Percentiles rank a stretch among this genome's conserved stretches.
Evolutionary conservation across 2,888 invertebrate species (phyloP).

Genomic region (Rhopalosiphum nymphaeae): DNA sequence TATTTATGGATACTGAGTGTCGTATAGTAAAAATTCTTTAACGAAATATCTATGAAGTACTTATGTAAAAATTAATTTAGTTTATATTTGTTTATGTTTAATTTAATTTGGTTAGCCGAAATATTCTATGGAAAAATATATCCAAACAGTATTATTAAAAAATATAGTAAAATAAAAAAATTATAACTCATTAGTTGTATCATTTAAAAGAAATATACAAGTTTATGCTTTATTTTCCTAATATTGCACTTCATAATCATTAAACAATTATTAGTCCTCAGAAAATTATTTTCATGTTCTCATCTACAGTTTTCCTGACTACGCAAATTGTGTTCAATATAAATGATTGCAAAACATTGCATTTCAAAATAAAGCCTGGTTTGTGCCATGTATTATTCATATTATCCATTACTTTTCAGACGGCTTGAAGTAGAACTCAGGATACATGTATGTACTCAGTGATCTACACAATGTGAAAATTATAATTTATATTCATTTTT

Average conservation of each 20-base stretch:
- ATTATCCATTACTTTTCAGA: not conserved
- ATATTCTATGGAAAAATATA: not conserved
- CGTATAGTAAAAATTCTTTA: not conserved
- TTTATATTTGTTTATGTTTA: not conserved
- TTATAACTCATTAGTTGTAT: not conserved
- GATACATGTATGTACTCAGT: not conserved
- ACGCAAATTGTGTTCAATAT: not conserved
- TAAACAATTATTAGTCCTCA: not conserved
- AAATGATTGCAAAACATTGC: no score
- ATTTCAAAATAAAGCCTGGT: not conserved
- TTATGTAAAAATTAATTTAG: not conserved
- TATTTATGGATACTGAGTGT: not conserved
- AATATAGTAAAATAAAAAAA: not conserved
- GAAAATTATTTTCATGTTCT: not conserved
- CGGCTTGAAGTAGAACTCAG: not conserved
- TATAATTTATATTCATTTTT: constrained; percentile 6
- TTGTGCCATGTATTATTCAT: not conserved
- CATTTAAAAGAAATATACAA: not conserved
- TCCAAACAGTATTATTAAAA: not conserved
- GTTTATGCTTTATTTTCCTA: not conserved
- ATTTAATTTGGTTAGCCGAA: not conserved
- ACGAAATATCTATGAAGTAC: not conserved
- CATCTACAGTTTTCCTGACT: not conserved
- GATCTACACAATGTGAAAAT: not conserved
- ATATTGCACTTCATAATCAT: not conserved